Percentiles rank a stretch among this genome's conserved stretches.
phyloP scores from a whole-genome alignment of 2,888 invertebrate genomes.

The Tachina grossa region DNA sequence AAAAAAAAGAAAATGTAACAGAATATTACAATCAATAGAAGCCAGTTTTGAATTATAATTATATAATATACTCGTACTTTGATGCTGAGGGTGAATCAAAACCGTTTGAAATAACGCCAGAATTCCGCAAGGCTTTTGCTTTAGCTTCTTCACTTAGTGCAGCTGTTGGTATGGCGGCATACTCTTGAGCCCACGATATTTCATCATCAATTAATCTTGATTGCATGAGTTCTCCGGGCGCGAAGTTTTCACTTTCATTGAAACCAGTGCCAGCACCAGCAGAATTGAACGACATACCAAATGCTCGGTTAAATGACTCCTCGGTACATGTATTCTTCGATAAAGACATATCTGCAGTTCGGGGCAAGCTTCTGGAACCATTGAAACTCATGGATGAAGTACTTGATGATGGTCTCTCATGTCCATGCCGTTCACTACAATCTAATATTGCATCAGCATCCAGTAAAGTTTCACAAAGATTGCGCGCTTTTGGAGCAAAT shows the following conservation, averaged over 20 bases:
- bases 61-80: slow-evolving; percentile 76
- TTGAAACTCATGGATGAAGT: slow-evolving; percentile 68
- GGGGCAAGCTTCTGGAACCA: slow-evolving; percentile 77
- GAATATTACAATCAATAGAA: not conserved
- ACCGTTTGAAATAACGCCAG: slow-evolving; percentile 63
- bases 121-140: slow-evolving; percentile 64
- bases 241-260: slow-evolving; percentile 75
- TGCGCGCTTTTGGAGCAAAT: slow-evolving; percentile 78
- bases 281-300: slow-evolving; percentile 74
- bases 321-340: slow-evolving; percentile 71
- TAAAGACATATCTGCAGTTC: slow-evolving; percentile 79
- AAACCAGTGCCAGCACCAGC: slow-evolving; percentile 47
- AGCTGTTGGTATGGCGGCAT: slow-evolving; percentile 79
- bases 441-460: slow-evolving; percentile 50
- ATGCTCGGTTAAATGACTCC: slow-evolving; percentile 73
- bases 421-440: not conserved
- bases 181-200: slow-evolving; percentile 81
- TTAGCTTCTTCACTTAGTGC: slow-evolving; percentile 77
- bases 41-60: not conserved
- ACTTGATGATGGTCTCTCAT: slow-evolving; percentile 10
- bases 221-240: slow-evolving; percentile 80
- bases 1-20: slow-evolving; percentile 13
- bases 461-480: slow-evolving; percentile 74
- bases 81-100: slow-evolving; percentile 71
- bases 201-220: slow-evolving; percentile 80